Percentiles rank a stretch among this genome's conserved stretches.
Conservation (phyloP, 2,888 invertebrate species). For the Andrena chrysosceles region DNA sequence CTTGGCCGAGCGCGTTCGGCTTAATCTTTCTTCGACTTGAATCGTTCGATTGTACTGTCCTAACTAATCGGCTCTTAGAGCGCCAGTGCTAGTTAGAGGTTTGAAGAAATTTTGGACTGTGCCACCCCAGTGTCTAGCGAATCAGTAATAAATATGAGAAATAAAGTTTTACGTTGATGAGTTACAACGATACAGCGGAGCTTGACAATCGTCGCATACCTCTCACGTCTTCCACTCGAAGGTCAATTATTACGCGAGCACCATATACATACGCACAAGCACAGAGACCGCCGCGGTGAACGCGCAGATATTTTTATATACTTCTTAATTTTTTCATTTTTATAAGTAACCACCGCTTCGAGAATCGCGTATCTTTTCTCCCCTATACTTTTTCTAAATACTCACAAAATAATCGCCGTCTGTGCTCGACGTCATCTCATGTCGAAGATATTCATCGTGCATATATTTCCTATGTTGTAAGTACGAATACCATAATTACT, state of each 20-base stretch:
- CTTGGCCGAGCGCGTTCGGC: neutral
- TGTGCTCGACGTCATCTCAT: slow-evolving; percentile 23
- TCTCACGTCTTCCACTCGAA: slow-evolving; percentile 21
- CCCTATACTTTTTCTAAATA: slow-evolving; percentile 5
- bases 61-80: slow-evolving; percentile 20
- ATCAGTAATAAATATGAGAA: slow-evolving; percentile 39
- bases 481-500: slow-evolving; percentile 65
- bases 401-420: neutral
- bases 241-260: neutral
- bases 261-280: neutral
- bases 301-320: neutral
- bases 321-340: neutral
- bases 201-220: slow-evolving; percentile 29
- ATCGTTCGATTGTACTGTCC: slow-evolving; percentile 1
- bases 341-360: neutral
- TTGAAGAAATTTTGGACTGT: slow-evolving; percentile 44
- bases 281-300: neutral
- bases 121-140: slow-evolving; percentile 54
- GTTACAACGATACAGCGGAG: slow-evolving; percentile 20
- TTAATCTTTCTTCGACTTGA: neutral
- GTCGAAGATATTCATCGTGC: slow-evolving; percentile 51
- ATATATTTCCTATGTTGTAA: slow-evolving; percentile 50
- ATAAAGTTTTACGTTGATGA: slow-evolving; percentile 51
- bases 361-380: slow-evolving; percentile 10
- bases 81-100: slow-evolving; percentile 32